Conservation (phyloP, 2,797 vertebrate species). For the Lateolabrax maculatus region DNA sequence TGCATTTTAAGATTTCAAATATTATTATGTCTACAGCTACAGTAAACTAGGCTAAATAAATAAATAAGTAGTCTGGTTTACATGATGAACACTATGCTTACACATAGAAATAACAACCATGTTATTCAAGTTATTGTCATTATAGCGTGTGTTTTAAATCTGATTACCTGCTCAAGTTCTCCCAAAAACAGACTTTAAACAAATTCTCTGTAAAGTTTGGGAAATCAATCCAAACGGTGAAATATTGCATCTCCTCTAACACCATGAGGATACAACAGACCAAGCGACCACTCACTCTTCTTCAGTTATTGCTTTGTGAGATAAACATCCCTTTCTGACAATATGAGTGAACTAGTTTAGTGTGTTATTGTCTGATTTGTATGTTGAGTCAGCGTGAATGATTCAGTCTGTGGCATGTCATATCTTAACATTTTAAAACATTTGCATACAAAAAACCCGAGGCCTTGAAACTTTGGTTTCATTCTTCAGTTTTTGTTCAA, state of each 20-base stretch:
- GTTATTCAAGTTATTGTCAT: conserved; percentile 22
- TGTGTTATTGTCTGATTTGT: conserved; percentile 16
- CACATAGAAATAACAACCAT: conserved; percentile 50
- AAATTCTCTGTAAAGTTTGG: conserved; percentile 24
- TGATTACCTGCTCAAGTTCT: conserved; percentile 1
- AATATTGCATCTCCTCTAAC: conserved; percentile 55
- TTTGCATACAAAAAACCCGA: conserved; percentile 20
- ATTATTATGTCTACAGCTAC: conserved; percentile 49
- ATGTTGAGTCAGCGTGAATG: neutral
- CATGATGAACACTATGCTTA: conserved; percentile 47
- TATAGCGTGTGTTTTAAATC: conserved; percentile 15
- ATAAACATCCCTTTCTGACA: conserved; percentile 24
- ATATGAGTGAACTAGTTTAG: conserved; percentile 26
- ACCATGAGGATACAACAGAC: conserved; percentile 30
- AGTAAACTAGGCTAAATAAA: conserved; percentile 62
- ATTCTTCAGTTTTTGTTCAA: conserved; percentile 9
- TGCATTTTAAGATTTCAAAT: conserved; percentile 32
- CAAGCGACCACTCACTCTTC: conserved; percentile 16
- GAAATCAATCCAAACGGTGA: conserved; percentile 28
- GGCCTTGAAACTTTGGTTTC: conserved; percentile 48
- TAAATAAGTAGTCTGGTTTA: conserved; percentile 55
- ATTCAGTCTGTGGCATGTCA: neutral
- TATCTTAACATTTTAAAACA: conserved; percentile 1
- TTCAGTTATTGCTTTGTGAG: conserved; percentile 64
- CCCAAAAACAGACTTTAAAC: conserved; percentile 30